Base-by-base conservation (phyloP, 2,888 invertebrate species). In the Autographa gamma region DNA sequence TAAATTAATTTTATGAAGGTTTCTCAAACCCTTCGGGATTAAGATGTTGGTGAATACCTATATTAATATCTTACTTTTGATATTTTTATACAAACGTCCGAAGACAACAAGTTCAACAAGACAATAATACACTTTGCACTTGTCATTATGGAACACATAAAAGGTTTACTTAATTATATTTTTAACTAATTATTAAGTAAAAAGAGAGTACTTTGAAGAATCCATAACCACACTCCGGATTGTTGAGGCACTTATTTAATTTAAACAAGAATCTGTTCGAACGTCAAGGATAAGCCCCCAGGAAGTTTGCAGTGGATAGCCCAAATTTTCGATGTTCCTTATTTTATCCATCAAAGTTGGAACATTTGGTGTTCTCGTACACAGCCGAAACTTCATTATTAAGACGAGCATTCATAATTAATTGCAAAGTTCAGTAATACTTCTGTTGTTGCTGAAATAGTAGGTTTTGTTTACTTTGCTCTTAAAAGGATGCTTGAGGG, bases 261-360 rank as follows among this genome's bases (percentile, higher is more conserved):
- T 78, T 69, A 64, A 72, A 70, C 66, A 76, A 70, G 67, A 63
- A 73, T 38, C 67, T 69, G 66, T 71, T 59, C 66, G 34, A 25
- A 60, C 68, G 32, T 63, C 63, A 72, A 76, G 78, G 64, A 69
- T 73, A 71, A 64, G 63, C 72, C 69, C 43, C 58, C 66, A 66
- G 73, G 61, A 74, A 77, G 70, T 79, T 79, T 54, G 54, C 60
- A 71, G 71, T 62, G 66, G 64, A 56, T 19, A 54, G 54, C 19
- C 66, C 61, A 67, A 74, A 71, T 73, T 72, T 77, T 77, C 74
- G 63, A 59, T 75, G 74, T 71, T 71, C 60, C 77, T 76, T 73
- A 69, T 81, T 82, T 81, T 71, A 77, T 74, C 72, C 75, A 83
- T 79, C 79, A 82, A 82, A 82, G 64, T 83, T 77, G 54, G 68